These are phyloP conservation scores for Rhagoletis pomonella DNA, from an alignment of 1,140 invertebrate genomes.

Conservation along the genomic window DNA sequence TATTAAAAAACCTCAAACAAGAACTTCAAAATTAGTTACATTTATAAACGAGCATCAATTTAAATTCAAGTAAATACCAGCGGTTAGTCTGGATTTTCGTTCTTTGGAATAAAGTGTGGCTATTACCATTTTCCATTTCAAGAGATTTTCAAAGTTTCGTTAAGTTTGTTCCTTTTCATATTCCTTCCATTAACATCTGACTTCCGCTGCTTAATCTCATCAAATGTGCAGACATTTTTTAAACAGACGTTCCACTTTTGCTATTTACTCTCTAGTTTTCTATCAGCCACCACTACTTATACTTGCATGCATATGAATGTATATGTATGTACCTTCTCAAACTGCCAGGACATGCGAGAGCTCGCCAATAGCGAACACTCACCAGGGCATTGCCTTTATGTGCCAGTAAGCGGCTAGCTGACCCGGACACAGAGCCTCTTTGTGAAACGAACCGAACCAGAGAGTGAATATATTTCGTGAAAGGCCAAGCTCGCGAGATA, in stretches of 20 bases:
- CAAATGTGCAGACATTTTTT: too few species aligned
- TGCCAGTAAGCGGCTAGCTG: not conserved
- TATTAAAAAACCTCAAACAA: too few species aligned
- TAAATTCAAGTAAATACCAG: too few species aligned
- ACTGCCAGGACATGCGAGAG: constrained; percentile 9
- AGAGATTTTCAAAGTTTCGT: not conserved
- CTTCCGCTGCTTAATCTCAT: not conserved
- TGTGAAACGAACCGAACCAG: not conserved
- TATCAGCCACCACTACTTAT: not conserved
- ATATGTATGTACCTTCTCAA: too few species aligned
- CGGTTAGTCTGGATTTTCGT: too few species aligned
- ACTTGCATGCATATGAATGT: not conserved
- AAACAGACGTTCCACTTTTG: not conserved
- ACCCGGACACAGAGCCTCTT: not conserved
- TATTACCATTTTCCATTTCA: not conserved
- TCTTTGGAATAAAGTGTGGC: too few species aligned
- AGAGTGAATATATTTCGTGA: not conserved
- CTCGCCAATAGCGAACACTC: not conserved
- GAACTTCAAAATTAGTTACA: too few species aligned
- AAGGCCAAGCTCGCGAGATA: not conserved
- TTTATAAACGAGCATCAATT: too few species aligned
- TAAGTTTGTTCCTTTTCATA: not conserved
- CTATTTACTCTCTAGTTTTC: not conserved
- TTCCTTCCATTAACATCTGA: not conserved
- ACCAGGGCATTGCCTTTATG: constrained; percentile 29